Evolutionary conservation across 2,888 invertebrate species (phyloP), one percentile per base, ranked within the genome.

Genomic region (Ophioninae sp.): DNA sequence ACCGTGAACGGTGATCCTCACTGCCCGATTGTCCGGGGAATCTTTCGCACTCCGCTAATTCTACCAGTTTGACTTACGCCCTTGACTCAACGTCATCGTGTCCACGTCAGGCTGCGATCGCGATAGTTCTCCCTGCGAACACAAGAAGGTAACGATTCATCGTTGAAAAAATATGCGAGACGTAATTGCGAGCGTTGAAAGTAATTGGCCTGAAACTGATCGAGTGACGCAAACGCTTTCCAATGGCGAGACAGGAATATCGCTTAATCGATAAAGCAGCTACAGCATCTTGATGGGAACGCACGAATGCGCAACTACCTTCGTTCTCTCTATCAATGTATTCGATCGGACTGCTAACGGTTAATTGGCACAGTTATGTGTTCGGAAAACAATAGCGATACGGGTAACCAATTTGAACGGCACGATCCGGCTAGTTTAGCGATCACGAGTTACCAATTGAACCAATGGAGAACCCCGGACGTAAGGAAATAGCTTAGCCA

Each of bases 1-100:
- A 72, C 76, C 76, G 79, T 79, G 30, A 69, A 73, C 64, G 76
- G 76, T 79, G 72, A 81, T 81, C 72, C 79, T 76, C 17, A 44
- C 10, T 63, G 78, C 61, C 80, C 51, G 73, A 41, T 74, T 30
- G 22, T 59, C 30, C 76, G 88, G 87, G 85, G 88, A 88, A 79
- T 87, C 86, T 86, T 86, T 44, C 67, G 86, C 81, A n/a, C 82
- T 63, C 83, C 85, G 79, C 86, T 77, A 84, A 88, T 87, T 90
- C 87, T 90, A 88, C 84, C 89, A 90, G 85, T 90, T 86, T 86
- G 88, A 89, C 85, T 87, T 88, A 82, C 83, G 86, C 85, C 86
- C 81, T 73, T 68, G 73, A 68, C 51, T 79, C 58, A 82, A 88
- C 90, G 88, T 88, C 90, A 90, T 91, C 88, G 87, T 88, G 87